Base-by-base conservation (phyloP, 2,888 invertebrate species). In the Lithophane leautieri region DNA sequence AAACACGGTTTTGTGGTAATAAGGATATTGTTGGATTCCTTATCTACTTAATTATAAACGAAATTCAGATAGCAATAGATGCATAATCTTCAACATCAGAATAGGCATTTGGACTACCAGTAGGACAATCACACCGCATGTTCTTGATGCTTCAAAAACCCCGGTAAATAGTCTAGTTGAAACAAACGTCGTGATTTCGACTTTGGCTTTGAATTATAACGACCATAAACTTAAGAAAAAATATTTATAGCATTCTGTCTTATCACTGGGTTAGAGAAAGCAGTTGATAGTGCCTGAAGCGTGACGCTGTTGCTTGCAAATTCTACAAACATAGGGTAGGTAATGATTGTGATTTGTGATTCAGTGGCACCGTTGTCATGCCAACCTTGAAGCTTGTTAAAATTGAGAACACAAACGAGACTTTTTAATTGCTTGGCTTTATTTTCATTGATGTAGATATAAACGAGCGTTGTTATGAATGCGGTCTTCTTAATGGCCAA, bases 321-420 rank as follows among this genome's bases (percentile, higher is more conserved):
- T 87, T 82, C 76, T 84, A 70, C 80, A 65, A 87, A 78, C 83
- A 81, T 87, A 86, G 40, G 70, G 83, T 73, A 77, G 62, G 75
- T 85, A 88, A 88, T 88, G 72, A 84, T 84, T 79, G 76, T 79
- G 79, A 79, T 86, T 83, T 85, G 79, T 81, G 80, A 84, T 74
- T 83, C 87, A 79, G 70, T 87, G 86, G 78, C 87, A 86, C 76
- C 66, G 79, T 81, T 88, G 71, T 25, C 60, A 82, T 70, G 66
- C 75, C 84, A 81, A 81, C 86, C 84, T 84, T 86, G 84, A 88
- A 85, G 81, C 80, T 63, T 78, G 78, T 79, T 79, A 74, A 70
- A 76, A 60, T 60, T 52, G 44, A 77, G n/a, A 78, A 70, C 73
- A 60, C 79, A 25, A 47, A 52, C 16, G 56, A 79, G 60, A 4